Percentiles rank a stretch among this genome's conserved stretches.
These are phyloP conservation scores for Dolichotis patagonum DNA, from an alignment of 2,113 vertebrate genomes.

Conservation along the genomic window DNA sequence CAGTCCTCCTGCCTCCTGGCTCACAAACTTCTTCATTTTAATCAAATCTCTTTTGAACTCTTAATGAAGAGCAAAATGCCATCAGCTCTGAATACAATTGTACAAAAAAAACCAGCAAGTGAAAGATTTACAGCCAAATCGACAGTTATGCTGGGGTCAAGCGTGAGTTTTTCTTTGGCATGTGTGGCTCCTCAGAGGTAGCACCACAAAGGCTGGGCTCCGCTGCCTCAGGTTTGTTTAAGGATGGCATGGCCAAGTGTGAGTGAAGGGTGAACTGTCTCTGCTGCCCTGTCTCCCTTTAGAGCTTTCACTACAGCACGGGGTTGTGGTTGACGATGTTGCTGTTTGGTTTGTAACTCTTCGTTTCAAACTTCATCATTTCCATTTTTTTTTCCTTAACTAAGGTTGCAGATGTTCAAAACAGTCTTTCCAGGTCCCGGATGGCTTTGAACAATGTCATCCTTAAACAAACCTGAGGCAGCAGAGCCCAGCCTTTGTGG, in stretches of 20 bases:
- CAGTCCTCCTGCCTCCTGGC: background rate
- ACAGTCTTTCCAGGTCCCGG: background rate
- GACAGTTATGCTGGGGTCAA: background rate
- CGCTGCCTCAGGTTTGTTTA: background rate
- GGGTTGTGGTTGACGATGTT: background rate
- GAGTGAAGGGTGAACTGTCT: background rate
- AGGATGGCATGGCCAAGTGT: background rate
- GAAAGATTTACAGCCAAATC: conserved; percentile 18
- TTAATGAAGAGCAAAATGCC: background rate
- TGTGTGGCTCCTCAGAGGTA: background rate
- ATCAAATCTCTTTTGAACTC: conserved; percentile 24
- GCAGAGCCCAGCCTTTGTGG: background rate
- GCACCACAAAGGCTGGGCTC: background rate
- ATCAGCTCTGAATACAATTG: conserved; percentile 14
- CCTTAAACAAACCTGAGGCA: background rate
- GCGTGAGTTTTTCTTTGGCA: background rate
- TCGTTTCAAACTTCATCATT: background rate
- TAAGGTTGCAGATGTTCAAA: background rate
- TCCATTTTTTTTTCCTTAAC: background rate
- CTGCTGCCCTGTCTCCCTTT: background rate
- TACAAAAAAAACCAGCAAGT: background rate
- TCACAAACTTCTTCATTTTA: conserved; percentile 9
- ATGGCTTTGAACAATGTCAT: background rate
- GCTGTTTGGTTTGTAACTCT: background rate
- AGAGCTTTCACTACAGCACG: background rate